Conservation (phyloP, 2,797 vertebrate genomes). For the Sorex maritimensis region DNA sequence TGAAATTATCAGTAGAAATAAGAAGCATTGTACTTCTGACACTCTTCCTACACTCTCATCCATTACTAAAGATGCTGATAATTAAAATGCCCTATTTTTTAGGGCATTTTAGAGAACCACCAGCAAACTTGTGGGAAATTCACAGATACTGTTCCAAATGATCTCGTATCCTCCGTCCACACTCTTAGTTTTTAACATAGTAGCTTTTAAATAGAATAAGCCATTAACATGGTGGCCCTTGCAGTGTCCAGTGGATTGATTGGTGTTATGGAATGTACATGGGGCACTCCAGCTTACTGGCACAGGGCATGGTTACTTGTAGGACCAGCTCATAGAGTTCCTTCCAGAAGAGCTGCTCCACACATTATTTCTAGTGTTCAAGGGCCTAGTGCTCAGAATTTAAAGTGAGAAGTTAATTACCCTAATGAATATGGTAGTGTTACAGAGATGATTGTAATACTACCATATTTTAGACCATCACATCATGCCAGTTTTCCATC, state of each 20-base stretch:
- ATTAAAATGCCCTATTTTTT: slow-evolving; percentile 18
- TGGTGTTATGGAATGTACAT: slow-evolving; percentile 29
- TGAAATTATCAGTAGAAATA: slow-evolving; percentile 37
- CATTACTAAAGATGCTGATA: slow-evolving; percentile 15
- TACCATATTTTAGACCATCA: not conserved
- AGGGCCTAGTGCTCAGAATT: slow-evolving; percentile 35
- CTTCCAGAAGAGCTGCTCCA: not conserved
- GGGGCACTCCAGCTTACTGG: not conserved
- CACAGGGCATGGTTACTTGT: not conserved
- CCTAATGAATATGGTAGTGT: not conserved
- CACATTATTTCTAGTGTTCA: slow-evolving; percentile 14
- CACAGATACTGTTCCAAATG: not conserved
- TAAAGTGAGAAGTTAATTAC: slow-evolving; percentile 56
- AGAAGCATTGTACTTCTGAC: not conserved
- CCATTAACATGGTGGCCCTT: not conserved
- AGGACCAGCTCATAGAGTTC: not conserved
- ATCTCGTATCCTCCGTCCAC: not conserved
- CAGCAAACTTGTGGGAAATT: slow-evolving; percentile 10
- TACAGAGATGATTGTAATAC: not conserved
- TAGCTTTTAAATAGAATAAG: not conserved
- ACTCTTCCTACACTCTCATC: slow-evolving; percentile 10
- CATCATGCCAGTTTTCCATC: not conserved
- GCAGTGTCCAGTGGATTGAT: not conserved
- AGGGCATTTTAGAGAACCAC: slow-evolving; percentile 41
- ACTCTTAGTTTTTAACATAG: not conserved